Base-by-base conservation (phyloP, 35 echinoderm and acorn worm species). In the Heliocidaris tuberculata region DNA sequence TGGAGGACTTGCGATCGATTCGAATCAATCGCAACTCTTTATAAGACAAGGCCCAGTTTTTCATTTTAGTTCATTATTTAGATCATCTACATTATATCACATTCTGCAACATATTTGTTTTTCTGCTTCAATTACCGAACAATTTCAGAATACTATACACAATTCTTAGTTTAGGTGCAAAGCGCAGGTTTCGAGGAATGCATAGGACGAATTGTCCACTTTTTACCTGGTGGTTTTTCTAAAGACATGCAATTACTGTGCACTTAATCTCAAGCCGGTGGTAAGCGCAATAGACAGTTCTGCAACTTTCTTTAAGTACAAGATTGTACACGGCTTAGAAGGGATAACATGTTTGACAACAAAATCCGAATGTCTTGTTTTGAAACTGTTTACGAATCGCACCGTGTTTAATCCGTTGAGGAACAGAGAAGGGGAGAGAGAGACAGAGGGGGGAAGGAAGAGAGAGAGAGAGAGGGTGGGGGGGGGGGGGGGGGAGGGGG, bases 381-480 rank as follows among this genome's bases (percentile, higher is more conserved):
- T 78, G 65, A n/a, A 78, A 78, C 65, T 78, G 65, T 78, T 78
- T 78, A 78, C 65, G 65, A 78, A 78, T 78, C 65, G 65, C 21
- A 78, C 4, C 21, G 65, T 19, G 65, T 5, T 78, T 24, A 27
- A 12, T 60, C 59, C 59, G 19, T 60, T 60, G 19, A 78, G 65
- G 27, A 78, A 24, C 19, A 24, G 65, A 19, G 59, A 19, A 60
- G 2, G 19, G 2, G 12, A 10, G 59, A 60, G 10, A 42, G 35
- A 42, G 35, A 42, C 1, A 42, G 35, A 42, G 1, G 35, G 35
- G 35, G 35, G 35, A 42, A 42, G 35, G 35, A 42, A 42, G 35
- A 42, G 35, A 42, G 35, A 42, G 3, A 42, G 0, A 3, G 35
- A 1, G 35, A 1, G 35, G 35, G 35, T 42, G 35, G 0, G 35